Base-by-base conservation (phyloP, 2,113 vertebrate species). In the Protobothrops mucrosquamatus region DNA sequence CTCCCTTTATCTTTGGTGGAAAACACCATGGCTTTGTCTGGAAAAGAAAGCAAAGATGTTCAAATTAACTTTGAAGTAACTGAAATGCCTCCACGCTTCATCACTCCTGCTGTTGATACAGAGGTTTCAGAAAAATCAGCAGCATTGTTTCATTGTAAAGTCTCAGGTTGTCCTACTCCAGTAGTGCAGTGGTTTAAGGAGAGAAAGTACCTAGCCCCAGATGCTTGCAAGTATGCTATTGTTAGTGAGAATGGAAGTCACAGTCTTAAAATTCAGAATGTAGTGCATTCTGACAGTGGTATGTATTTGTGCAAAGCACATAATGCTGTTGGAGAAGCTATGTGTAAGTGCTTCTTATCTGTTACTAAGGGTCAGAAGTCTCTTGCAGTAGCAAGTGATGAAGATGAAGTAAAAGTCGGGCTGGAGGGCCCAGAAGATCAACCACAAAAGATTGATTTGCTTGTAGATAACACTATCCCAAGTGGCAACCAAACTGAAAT, bases 31-130 rank as follows among this genome's bases (percentile, higher is more conserved):
- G 97, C 98, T 92, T 98, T 98, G 81, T 93, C 97, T 24, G 95
- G 96, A 22, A 97, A 97, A 94, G 98, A 98, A 90, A 97, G 97
- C 46, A 98, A 98, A 89, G 98, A 99, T 92, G 92, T 99, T 92
- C 98, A 98, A 98, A 99, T 99, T 89, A 98, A 99, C 94, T 98
- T 99, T 94, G 98, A 99, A 97, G 98, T 98, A 86, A 99, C 98
- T 4, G 99, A 99, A 96, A 99, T 99, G 98, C 99, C 99, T 85
- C 99, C 99, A 23, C 98, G 98, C 20, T 99, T 99, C 88, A 98
- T 98, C 1, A 98, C 98, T 93, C 98, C 99, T 11, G 98, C 99
- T 96, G 98, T 98, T 95, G 99, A 99, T 94, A 96, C 98, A 92
- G 96, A 98, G 94, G 97, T 98, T 90, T 96, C 98, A 52, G 98